phyloP scores from a whole-genome alignment of 2,888 invertebrate species.

The Caenorhabditis plicata region DNA sequence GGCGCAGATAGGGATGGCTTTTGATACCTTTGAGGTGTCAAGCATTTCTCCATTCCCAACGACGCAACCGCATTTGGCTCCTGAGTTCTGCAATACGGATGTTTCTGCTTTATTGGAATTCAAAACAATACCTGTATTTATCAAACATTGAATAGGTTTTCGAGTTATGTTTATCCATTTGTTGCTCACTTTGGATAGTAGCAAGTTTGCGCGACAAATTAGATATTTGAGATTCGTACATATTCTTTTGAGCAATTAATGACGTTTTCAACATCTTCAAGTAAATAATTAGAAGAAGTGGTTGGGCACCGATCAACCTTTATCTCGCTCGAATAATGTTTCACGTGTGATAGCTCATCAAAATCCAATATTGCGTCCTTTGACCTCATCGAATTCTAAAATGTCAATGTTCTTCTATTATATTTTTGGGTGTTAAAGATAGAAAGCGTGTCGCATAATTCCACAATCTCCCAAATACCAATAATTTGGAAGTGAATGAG shows the following conservation, averaged over 20 bases:
- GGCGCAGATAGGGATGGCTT: too few relatives aligned
- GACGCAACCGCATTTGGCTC: too few relatives aligned
- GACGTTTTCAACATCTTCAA: constrained; percentile 41
- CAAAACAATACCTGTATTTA: constrained; percentile 31
- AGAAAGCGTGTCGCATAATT: too few relatives aligned
- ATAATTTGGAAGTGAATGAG: too few relatives aligned
- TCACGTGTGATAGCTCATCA: not conserved
- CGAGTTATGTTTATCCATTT: constrained; percentile 8
- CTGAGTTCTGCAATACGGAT: constrained; percentile 3
- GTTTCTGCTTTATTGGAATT: not conserved
- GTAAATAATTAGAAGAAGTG: not conserved
- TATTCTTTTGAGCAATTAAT: constrained; percentile 42
- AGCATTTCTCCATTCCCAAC: too few relatives aligned
- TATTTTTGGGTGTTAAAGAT: too few relatives aligned
- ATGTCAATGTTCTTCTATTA: too few relatives aligned
- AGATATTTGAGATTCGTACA: constrained; percentile 42
- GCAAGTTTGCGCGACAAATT: constrained; percentile 17
- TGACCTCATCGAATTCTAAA: too few relatives aligned
- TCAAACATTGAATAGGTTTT: constrained; percentile 37
- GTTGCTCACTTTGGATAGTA: constrained; percentile 11
- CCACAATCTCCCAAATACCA: too few relatives aligned
- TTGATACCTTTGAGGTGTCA: too few relatives aligned
- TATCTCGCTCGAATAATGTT: too few relatives aligned
- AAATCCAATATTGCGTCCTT: not conserved
- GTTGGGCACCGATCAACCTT: too few relatives aligned